phyloP scores from a whole-genome alignment of 2,797 vertebrate genomes.

The Rhabdomys pumilio region DNA sequence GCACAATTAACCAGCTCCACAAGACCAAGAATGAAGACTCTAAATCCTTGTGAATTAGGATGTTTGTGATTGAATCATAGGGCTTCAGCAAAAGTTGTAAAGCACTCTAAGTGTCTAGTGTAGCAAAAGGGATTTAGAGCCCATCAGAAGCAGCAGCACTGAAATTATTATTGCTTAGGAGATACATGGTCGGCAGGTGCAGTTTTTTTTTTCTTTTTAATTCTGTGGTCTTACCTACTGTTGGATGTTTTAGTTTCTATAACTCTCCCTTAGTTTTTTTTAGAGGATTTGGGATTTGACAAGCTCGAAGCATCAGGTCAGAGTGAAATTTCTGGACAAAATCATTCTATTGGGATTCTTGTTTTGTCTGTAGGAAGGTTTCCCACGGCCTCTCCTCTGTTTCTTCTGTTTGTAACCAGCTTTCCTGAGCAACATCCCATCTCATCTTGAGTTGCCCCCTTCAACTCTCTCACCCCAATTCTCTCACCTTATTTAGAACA shows the following conservation, averaged over 20 bases:
- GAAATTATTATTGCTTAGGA: conserved; percentile 19
- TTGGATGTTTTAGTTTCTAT: conserved; percentile 9
- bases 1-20: neutral
- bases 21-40: neutral
- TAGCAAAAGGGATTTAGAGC: conserved; percentile 17
- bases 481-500: neutral
- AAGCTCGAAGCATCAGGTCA: neutral
- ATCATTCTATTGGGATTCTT: conserved; percentile 25
- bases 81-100: conserved; percentile 53
- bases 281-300: conserved; percentile 38
- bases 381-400: neutral
- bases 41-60: conserved; percentile 31
- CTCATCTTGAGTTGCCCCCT: neutral
- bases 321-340: neutral
- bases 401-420: neutral
- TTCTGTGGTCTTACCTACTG: neutral
- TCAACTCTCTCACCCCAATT: neutral
- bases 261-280: conserved; percentile 11
- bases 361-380: conserved; percentile 5
- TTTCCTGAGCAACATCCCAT: conserved; percentile 9
- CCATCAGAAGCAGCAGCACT: conserved; percentile 5
- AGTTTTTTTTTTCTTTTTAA: conserved; percentile 72
- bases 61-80: conserved; percentile 5
- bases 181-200: neutral
- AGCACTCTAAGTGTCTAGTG: conserved; percentile 18